A percentile compares a stretch with the other conserved stretches of the same genome.
Conservation (phyloP, 2,888 invertebrate genomes). For the Agonopterix subpropinquella region DNA sequence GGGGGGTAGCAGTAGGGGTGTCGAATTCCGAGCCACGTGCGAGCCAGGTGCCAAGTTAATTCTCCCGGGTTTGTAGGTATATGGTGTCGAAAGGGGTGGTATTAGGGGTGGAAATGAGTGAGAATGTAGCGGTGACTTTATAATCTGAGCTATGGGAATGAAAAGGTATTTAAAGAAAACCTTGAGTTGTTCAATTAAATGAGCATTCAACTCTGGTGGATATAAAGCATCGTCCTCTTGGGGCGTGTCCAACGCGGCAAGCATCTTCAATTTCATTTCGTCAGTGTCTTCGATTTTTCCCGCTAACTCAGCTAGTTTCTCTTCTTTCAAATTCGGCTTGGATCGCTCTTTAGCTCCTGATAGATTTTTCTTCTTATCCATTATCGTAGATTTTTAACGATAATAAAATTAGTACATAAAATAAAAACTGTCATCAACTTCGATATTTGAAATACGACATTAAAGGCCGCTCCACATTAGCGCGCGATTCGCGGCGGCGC, state of each 20-base stretch:
- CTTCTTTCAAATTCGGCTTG: slow-evolving; percentile 37
- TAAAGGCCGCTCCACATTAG: no score
- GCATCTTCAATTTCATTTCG: slow-evolving; percentile 67
- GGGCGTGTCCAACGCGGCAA: slow-evolving; percentile 47
- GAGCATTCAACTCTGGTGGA: slow-evolving; percentile 77
- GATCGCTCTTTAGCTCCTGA: slow-evolving; percentile 16
- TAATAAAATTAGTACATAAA: neutral
- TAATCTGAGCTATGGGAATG: neutral
- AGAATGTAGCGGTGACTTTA: no score
- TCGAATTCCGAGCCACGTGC: no score
- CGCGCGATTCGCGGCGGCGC: no score
- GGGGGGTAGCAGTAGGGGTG: no score
- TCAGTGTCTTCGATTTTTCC: slow-evolving; percentile 67
- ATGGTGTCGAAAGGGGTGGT: no score
- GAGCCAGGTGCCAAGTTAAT: no score
- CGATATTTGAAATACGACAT: neutral
- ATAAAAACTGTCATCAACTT: neutral
- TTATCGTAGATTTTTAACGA: slow-evolving; percentile 13
- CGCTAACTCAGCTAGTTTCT: slow-evolving; percentile 41
- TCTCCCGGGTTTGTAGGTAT: no score
- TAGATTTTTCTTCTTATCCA: slow-evolving; percentile 28
- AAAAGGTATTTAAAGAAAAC: slow-evolving; percentile 35
- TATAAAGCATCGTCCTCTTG: slow-evolving; percentile 68
- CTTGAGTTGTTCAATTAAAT: slow-evolving; percentile 75
- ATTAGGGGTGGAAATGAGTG: no score